Evolutionary conservation across 1,140 invertebrate genomes (phyloP).

Genomic region (Euwallacea fornicatus): DNA sequence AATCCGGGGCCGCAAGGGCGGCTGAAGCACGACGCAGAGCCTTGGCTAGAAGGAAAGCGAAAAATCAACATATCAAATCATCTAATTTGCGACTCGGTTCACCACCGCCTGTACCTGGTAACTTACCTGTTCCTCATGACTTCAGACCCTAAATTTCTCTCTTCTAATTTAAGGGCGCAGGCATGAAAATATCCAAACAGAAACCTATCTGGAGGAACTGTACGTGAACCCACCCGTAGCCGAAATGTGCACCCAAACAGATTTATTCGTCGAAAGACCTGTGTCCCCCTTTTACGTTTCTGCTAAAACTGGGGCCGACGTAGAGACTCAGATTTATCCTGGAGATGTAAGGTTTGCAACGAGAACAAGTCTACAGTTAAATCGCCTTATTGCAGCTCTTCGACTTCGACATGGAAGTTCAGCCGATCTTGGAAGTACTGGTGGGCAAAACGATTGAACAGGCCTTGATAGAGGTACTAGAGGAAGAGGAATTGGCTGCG

Average conservation of each 20-base stretch:
- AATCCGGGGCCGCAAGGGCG: constrained; percentile 60
- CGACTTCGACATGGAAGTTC: constrained; percentile 87
- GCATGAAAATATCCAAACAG: constrained; percentile 85
- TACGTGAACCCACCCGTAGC: constrained; percentile 70
- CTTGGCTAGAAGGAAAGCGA: constrained; percentile 61
- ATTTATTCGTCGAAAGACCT: constrained; percentile 80
- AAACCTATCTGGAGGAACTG: constrained; percentile 81
- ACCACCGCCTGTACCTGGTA: constrained; percentile 73
- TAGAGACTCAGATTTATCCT: constrained; percentile 80
- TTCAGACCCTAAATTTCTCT: background rate
- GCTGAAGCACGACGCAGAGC: constrained; percentile 65
- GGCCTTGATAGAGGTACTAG: constrained; percentile 78
- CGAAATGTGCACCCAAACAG: constrained; percentile 81
- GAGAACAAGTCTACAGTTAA: constrained; percentile 9
- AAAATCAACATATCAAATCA: constrained; percentile 50
- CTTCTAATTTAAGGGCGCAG: constrained; percentile 55
- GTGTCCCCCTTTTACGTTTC: constrained; percentile 73
- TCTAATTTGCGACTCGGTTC: constrained; percentile 54
- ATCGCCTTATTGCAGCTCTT: constrained; percentile 62
- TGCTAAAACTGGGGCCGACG: constrained; percentile 77
- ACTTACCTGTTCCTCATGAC: background rate
- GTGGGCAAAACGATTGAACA: constrained; percentile 88
- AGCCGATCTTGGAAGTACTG: constrained; percentile 82
- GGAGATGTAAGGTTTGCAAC: constrained; percentile 71
- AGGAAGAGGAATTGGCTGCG: constrained; percentile 75